Base-by-base conservation (phyloP, 92 coral and sea anemone species). In the Nematostella vectensis region DNA sequence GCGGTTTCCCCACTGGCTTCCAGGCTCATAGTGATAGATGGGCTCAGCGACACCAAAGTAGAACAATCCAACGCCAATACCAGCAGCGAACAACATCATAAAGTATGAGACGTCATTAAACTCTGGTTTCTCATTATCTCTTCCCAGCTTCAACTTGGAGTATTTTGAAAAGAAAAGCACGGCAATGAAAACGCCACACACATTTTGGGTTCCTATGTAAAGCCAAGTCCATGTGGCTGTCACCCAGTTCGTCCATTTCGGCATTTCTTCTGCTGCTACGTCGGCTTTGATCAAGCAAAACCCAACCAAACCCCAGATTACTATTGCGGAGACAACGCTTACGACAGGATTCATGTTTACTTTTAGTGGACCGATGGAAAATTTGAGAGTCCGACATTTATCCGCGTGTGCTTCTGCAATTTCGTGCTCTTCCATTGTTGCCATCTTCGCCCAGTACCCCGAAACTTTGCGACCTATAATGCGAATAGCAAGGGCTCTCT, bases 161-260 rank as follows among this genome's bases (percentile, higher is more conserved):
- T 85, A 85, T 72, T 85, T 85, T 8, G 94, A 84, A 67, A 85
- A 85, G 68, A 74, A 76, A 3, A 85, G 51, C 4, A 80, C 64
- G 21, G 72, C 12, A 30, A 86, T 67, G 48, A 86, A 86, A 27
- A 86, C 53, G n/a, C 78, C 71, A 87, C 95, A 86, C 2, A 76
- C 75, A 54, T 86, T 81, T 55, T 80, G 75, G 15, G 75, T 86
- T n/a, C 88, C 95, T 44, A 86, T 80, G 82, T 86, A 86, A 47
- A 86, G 49, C 95, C 95, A 86, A 2, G 95, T 76, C 59, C 74
- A 86, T 0, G 62, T 62, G 3, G 64, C 47, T 1, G 95, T 86
- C 21, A 86, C 73, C 88, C 95, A 86, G 15, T 30, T 3, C 53
- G 25, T 58, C 68, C 81, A 81, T 21, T 29, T 43, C 16, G 29